A percentile compares a stretch with the other conserved stretches of the same genome.
Conservation (phyloP, 2,888 invertebrate species). For the Willowsia nigromaculata region DNA sequence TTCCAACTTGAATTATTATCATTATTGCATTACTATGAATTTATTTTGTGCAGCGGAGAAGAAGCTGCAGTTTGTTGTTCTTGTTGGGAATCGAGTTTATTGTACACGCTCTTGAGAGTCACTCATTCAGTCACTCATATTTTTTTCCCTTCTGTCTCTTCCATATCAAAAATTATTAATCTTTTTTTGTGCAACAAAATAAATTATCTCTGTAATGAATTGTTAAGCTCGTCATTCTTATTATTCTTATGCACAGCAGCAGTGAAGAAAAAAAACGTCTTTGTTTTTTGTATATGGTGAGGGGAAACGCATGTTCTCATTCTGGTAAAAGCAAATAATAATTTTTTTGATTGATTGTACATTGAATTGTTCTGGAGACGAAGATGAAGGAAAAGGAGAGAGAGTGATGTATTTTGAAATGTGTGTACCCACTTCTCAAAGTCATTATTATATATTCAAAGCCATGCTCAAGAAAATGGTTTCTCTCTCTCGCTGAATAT, state of each 20-base stretch:
- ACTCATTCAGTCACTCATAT: not conserved
- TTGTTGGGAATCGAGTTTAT: not conserved
- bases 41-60: not conserved
- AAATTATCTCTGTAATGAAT: constrained; percentile 52
- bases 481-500: no score
- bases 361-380: constrained; percentile 32
- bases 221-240: not conserved
- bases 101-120: not conserved
- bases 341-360: constrained; percentile 61
- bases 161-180: constrained; percentile 57
- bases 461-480: no score
- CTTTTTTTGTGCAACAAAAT: constrained; percentile 49
- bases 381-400: not conserved
- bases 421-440: no score
- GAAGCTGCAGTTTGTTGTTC: not conserved
- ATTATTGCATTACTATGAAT: not conserved
- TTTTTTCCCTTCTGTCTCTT: not conserved
- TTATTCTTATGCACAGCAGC: not conserved
- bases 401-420: not conserved
- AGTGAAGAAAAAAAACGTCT: not conserved
- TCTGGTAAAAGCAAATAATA: constrained; percentile 29
- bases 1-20: not conserved
- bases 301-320: no score
- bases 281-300: not conserved
- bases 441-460: no score